Evolutionary conservation across 2,888 invertebrate species (phyloP).

Genomic region (Leucophenga maculata): DNA sequence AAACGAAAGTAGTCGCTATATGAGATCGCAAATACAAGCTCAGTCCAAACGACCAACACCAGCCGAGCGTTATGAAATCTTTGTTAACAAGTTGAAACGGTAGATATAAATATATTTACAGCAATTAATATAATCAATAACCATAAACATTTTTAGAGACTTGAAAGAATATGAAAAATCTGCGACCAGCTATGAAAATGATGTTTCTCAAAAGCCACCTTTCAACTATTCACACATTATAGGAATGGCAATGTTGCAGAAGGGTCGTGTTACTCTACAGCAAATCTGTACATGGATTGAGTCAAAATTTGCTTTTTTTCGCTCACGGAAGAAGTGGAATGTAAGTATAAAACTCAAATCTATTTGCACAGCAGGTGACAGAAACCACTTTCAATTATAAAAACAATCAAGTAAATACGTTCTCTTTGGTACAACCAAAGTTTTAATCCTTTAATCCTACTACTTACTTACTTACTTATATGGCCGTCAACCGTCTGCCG

Average conservation of each 20-base stretch:
- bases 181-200: conserved; percentile 60
- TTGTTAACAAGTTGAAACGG: conserved; percentile 69
- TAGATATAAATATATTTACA: no score
- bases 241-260: conserved; percentile 72
- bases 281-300: conserved; percentile 72
- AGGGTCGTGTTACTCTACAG: conserved; percentile 69
- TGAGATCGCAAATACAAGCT: neutral
- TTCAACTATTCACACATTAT: conserved; percentile 72
- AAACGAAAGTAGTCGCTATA: conserved; percentile 15
- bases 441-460: no score
- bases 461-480: no score
- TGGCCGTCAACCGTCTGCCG: no score
- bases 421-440: no score
- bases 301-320: conserved; percentile 70
- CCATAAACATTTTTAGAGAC: conserved; percentile 59
- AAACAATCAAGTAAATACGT: no score
- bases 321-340: conserved; percentile 72
- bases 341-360: no score
- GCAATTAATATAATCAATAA: no score
- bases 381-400: no score
- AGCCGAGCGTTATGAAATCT: conserved; percentile 67
- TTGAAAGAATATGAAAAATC: conserved; percentile 63
- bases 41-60: conserved; percentile 61
- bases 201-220: conserved; percentile 69
- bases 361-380: no score